Percentiles rank a stretch among this genome's conserved stretches.
Evolutionary conservation across 2,888 invertebrate species (phyloP).

Genomic region (Apomyelois bistriatella): DNA sequence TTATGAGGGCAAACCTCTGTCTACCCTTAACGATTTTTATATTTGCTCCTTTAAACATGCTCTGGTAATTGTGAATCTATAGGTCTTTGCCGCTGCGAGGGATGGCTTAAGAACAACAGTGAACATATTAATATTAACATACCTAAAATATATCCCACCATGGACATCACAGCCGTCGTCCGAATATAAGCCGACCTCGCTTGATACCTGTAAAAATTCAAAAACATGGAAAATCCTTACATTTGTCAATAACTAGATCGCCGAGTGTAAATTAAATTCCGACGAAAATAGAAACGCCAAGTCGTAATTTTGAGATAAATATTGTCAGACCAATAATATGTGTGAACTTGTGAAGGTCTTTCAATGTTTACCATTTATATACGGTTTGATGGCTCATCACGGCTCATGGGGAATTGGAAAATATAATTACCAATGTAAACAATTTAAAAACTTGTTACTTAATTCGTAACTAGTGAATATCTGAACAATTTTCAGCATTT

Average conservation of each 20-base stretch:
- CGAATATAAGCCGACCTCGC: constrained; percentile 94
- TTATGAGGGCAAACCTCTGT: too few relatives aligned
- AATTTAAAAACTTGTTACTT: too few relatives aligned
- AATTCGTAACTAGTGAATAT: too few relatives aligned
- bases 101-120: too few relatives aligned
- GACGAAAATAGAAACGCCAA: too few relatives aligned
- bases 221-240: neutral
- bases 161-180: constrained; percentile 98
- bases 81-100: too few relatives aligned
- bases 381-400: neutral
- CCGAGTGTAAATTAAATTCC: neutral
- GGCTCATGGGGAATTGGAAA: neutral
- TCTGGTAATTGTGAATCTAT: too few relatives aligned
- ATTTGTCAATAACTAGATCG: neutral
- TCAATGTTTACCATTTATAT: neutral
- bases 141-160: constrained; percentile 94
- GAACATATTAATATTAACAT: constrained; percentile 6
- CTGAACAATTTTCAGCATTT: too few relatives aligned
- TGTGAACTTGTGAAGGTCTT: constrained; percentile 5
- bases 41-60: too few relatives aligned
- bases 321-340: neutral
- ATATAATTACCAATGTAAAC: neutral
- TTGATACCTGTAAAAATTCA: constrained; percentile 83
- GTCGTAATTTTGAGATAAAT: neutral
- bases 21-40: too few relatives aligned